These are phyloP conservation scores for Takifugu ocellatus DNA, from an alignment of 2,797 vertebrate genomes.

Conservation along the genomic window DNA sequence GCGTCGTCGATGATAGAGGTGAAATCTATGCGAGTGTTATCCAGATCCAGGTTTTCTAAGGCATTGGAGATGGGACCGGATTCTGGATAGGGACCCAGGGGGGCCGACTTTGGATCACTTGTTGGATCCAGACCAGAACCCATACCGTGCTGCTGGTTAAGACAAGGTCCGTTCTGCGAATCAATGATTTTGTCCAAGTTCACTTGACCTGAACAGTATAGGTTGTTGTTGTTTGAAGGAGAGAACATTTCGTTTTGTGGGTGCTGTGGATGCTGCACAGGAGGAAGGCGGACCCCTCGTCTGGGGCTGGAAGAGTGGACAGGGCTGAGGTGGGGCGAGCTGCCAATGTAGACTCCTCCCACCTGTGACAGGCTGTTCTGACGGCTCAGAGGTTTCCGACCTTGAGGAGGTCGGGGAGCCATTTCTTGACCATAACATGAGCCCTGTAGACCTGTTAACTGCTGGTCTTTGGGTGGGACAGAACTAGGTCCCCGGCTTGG, in stretches of 20 bases:
- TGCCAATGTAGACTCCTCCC: constrained; percentile 68
- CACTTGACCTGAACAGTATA: constrained; percentile 80
- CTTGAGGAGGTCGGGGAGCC: constrained; percentile 80
- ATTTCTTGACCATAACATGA: constrained; percentile 80
- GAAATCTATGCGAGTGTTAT: constrained; percentile 96
- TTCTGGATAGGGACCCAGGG: constrained; percentile 75
- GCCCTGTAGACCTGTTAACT: constrained; percentile 63
- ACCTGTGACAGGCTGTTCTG: constrained; percentile 75
- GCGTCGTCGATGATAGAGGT: constrained; percentile 92
- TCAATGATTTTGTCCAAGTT: constrained; percentile 75
- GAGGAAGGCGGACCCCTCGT: constrained; percentile 70
- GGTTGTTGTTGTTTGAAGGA: constrained; percentile 61
- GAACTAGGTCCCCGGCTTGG: constrained; percentile 55
- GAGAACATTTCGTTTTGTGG: constrained; percentile 72
- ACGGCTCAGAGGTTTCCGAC: constrained; percentile 76
- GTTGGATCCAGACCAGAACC: constrained; percentile 62
- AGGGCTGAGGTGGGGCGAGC: constrained; percentile 76
- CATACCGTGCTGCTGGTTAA: constrained; percentile 74
- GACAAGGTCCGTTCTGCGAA: constrained; percentile 76
- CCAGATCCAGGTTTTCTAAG: constrained; percentile 93
- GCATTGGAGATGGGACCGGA: constrained; percentile 85
- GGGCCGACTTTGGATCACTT: constrained; percentile 70
- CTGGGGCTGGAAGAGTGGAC: constrained; percentile 72
- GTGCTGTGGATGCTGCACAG: constrained; percentile 66
- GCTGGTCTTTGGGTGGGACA: constrained; percentile 75